Evolutionary conservation across 2,113 vertebrate genomes (phyloP), one percentile per base, ranked within the genome.

Genomic region (Dascyllus trimaculatus): DNA sequence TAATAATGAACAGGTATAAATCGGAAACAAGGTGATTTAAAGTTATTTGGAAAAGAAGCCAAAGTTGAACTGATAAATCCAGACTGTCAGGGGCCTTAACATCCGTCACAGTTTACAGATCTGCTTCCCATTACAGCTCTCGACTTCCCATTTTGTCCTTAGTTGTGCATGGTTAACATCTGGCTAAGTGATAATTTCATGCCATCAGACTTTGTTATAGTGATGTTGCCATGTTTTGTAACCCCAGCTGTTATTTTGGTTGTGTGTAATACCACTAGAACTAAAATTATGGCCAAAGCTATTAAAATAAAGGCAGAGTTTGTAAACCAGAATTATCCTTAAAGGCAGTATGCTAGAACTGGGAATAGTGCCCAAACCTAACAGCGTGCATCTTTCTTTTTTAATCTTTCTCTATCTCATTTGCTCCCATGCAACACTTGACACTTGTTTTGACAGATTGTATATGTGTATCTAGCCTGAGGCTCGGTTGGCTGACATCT

Each of bases 401-500:
- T n/a, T 38, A 19, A 51, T 59, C n/a, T 4, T 48, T 13, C 13
- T 58, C 35, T 17, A 52, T 40, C n/a, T 69, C 8, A 67, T 60
- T 84, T 74, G 51, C 64, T 80, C 35, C 52, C 26, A 49, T 67
- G 51, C n/a, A 65, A 21, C 51, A 57, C 49, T 64, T 68, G 78
- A 68, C 72, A 35, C n/a, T 57, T 67, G 64, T 43, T 77, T 51
- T 84, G 56, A 70, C 56, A 76, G 63, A 70, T 45, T 84, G 45
- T 62, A 45, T 22, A 48, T 70, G 53, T 72, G 17, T 25, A 45
- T 79, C 25, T 51, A 8, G 65, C 75, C 87, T 8, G 60, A 65
- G 63, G 81, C 76, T 61, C 4, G 1, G 22, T 65, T 83, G 64
- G 76, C 77, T 86, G 77, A 79, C 85, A 89, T 86, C 81, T 86